These are phyloP conservation scores for Drosophila tripunctata DNA, from an alignment of 2,888 invertebrate species.

Conservation along the genomic window DNA sequence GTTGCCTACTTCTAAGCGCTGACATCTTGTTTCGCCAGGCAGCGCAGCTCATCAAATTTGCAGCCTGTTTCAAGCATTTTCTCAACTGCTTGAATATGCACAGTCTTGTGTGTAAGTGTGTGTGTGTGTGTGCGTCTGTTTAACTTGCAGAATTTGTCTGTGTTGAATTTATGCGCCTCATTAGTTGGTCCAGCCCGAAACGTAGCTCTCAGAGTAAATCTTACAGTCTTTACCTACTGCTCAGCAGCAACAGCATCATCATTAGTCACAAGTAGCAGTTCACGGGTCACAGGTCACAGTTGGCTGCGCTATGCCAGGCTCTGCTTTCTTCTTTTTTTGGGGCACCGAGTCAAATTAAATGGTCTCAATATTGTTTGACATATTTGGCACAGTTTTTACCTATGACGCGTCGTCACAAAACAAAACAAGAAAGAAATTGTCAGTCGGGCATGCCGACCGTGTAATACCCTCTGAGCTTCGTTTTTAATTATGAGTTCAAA, in stretches of 20 bases:
- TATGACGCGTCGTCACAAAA: conserved; percentile 16
- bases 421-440: no score
- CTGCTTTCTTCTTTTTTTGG: conserved; percentile 5
- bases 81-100: conserved; percentile 57
- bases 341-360: conserved; percentile 66
- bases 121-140: conserved; percentile 15
- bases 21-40: conserved; percentile 64
- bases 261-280: conserved; percentile 75
- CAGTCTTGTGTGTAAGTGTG: conserved; percentile 24
- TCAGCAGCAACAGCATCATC: conserved; percentile 73
- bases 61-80: conserved; percentile 65
- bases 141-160: conserved; percentile 33
- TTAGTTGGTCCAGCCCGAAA: conserved; percentile 68
- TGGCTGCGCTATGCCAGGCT: conserved; percentile 44
- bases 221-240: neutral
- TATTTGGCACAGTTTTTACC: conserved; percentile 70
- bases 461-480: no score
- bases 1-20: conserved; percentile 59
- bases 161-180: conserved; percentile 81
- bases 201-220: conserved; percentile 46
- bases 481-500: no score
- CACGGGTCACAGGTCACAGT: conserved; percentile 51
- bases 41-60: conserved; percentile 75
- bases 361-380: conserved; percentile 77
- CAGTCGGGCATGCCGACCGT: no score